Conservation (phyloP, 2,888 invertebrate species). For the Standfussiana lucernea region DNA sequence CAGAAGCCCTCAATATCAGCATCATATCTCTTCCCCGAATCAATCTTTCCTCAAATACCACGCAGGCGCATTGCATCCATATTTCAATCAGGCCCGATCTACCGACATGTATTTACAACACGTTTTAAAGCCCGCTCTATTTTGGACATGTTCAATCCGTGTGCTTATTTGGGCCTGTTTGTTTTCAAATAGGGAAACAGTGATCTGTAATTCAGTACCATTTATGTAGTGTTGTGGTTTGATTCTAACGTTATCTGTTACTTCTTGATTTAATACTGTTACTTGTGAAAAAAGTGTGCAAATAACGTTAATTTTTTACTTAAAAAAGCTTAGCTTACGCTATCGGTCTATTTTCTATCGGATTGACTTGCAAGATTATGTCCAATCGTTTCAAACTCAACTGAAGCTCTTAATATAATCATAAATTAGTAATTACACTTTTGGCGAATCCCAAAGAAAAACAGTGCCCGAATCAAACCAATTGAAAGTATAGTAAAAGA, state of each 20-base stretch:
- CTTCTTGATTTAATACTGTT: conserved; percentile 19
- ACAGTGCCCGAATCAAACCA: background rate
- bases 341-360: background rate
- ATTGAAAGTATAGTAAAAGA: background rate
- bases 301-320: background rate
- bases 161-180: conserved; percentile 83
- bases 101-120: conserved; percentile 84
- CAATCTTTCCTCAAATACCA: conserved; percentile 73
- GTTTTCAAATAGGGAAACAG: conserved; percentile 82
- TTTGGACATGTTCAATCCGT: conserved; percentile 81
- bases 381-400: background rate
- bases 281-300: background rate
- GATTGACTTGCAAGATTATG: background rate
- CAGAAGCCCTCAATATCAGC: conserved; percentile 32
- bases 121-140: conserved; percentile 82
- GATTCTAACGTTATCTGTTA: conserved; percentile 49
- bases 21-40: conserved; percentile 47
- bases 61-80: conserved; percentile 80
- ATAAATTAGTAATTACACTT: background rate
- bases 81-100: conserved; percentile 83
- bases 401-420: background rate
- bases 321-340: background rate
- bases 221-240: conserved; percentile 68
- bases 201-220: conserved; percentile 73
- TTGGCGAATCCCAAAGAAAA: background rate